Conservation (phyloP, 2,888 invertebrate genomes). For the Pristionchus entomophagus region DNA sequence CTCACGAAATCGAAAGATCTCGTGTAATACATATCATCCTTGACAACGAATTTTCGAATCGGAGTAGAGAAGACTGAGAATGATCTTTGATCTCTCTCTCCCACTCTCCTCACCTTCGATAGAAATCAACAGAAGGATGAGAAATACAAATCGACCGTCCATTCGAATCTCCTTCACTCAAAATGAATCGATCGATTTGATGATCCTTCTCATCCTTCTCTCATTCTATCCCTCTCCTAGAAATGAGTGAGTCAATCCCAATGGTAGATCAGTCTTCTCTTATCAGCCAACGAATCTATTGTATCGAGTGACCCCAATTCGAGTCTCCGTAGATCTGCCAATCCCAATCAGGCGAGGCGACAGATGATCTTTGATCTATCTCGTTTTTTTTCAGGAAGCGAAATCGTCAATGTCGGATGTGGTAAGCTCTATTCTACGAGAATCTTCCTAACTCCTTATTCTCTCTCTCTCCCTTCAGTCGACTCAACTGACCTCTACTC, state of each 20-base stretch:
- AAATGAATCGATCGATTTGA: background rate
- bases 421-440: background rate
- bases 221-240: background rate
- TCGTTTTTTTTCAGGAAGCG: background rate
- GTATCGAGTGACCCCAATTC: slow-evolving; percentile 7
- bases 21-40: background rate
- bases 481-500: background rate
- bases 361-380: background rate
- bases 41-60: background rate
- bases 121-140: background rate
- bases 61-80: background rate
- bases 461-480: background rate
- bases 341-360: background rate
- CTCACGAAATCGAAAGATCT: background rate
- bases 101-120: background rate
- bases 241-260: background rate
- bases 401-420: background rate
- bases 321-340: background rate
- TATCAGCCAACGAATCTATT: background rate
- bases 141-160: background rate
- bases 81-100: background rate
- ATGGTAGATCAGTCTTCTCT: background rate
- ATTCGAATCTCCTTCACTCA: background rate
- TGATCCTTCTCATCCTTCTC: background rate
- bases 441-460: background rate